These are phyloP conservation scores for Percopsis transmontana DNA, from an alignment of 2,113 vertebrate genomes.

Conservation along the genomic window DNA sequence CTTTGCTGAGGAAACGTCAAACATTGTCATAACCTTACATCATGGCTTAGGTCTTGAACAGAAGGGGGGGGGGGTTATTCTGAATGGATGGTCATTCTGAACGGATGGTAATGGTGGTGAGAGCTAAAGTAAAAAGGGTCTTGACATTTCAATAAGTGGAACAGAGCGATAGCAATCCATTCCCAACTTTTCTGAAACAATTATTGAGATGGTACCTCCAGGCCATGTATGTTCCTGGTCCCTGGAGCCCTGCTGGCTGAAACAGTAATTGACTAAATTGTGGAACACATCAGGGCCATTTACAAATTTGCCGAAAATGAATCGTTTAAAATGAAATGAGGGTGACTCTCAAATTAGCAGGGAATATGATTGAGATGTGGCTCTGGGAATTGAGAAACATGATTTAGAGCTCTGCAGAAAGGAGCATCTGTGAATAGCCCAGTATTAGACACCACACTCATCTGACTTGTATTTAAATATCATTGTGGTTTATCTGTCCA, in stretches of 20 bases:
- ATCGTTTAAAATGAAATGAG: slow-evolving; percentile 96
- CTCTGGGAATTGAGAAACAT: slow-evolving; percentile 87
- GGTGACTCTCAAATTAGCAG: slow-evolving; percentile 97
- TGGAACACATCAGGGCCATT: slow-evolving; percentile 94
- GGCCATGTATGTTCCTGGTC: slow-evolving; percentile 99
- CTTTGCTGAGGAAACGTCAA: slow-evolving; percentile 14
- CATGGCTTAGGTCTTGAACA: background rate
- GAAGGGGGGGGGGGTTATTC: background rate
- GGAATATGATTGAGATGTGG: slow-evolving; percentile 93
- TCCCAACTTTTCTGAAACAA: slow-evolving; percentile 98
- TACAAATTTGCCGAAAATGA: slow-evolving; percentile 97
- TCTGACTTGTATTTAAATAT: slow-evolving; percentile 78
- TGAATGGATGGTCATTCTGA: slow-evolving; percentile 82
- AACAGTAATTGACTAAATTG: slow-evolving; percentile 99
- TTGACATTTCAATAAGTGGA: slow-evolving; percentile 99
- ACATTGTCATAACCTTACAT: slow-evolving; percentile 5
- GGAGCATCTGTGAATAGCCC: slow-evolving; percentile 84
- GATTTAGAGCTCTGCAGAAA: slow-evolving; percentile 86
- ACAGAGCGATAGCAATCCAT: slow-evolving; percentile 97
- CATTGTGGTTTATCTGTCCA: slow-evolving; percentile 51
- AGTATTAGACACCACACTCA: slow-evolving; percentile 61
- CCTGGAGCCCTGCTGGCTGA: slow-evolving; percentile 98
- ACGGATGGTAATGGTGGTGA: slow-evolving; percentile 85
- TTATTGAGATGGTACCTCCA: slow-evolving; percentile 99
- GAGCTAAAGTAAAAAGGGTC: slow-evolving; percentile 79